Conservation (phyloP, 2,113 vertebrate species). For the Mionectes macconnelli region DNA sequence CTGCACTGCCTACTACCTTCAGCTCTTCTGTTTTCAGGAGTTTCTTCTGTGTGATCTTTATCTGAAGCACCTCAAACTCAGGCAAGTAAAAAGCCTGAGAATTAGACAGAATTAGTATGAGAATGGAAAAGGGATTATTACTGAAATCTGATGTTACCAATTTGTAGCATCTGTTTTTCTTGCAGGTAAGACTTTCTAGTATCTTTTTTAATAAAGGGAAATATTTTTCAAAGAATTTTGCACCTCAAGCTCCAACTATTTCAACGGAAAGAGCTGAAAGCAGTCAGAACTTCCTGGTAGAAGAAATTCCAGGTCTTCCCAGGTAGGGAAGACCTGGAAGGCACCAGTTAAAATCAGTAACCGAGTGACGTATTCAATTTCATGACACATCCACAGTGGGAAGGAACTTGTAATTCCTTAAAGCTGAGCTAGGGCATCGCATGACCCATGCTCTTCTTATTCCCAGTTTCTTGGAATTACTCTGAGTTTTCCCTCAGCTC, state of each 20-base stretch:
- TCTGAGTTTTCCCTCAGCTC: not conserved
- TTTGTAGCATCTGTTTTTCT: constrained; percentile 26
- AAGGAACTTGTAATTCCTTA: not conserved
- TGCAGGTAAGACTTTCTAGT: not conserved
- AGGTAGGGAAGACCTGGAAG: not conserved
- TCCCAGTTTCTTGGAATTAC: not conserved
- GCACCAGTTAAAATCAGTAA: not conserved
- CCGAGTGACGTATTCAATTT: not conserved
- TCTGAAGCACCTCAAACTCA: not conserved
- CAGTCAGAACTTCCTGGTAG: not conserved
- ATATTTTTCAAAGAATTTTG: not conserved
- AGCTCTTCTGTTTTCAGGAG: not conserved
- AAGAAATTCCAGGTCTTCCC: not conserved
- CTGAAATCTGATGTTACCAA: constrained; percentile 15
- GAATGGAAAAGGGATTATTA: constrained; percentile 26
- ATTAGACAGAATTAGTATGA: constrained; percentile 19
- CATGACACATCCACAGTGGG: not conserved
- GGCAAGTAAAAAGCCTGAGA: constrained; percentile 5
- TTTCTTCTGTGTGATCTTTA: not conserved
- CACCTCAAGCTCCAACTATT: not conserved
- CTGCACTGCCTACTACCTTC: not conserved
- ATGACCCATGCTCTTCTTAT: not conserved
- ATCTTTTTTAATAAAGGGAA: not conserved
- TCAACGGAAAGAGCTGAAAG: not conserved
- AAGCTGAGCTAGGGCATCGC: not conserved